Evolutionary conservation across 2,888 invertebrate genomes (phyloP).

Genomic region (Dicyrtomina minuta): DNA sequence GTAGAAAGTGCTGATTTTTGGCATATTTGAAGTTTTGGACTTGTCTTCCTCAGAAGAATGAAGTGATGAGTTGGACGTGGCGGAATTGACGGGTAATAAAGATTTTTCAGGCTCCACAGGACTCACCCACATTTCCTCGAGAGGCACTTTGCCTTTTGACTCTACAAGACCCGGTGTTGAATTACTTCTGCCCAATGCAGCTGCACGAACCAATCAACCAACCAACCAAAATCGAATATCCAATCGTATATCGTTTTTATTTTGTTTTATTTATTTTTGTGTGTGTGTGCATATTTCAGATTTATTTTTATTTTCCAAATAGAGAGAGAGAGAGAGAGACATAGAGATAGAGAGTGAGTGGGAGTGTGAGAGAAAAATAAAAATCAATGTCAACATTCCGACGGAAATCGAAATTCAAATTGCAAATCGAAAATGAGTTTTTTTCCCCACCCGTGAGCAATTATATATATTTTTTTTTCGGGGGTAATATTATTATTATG

Average conservation of each 20-base stretch:
- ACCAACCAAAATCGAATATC: neutral
- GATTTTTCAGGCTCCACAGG: constrained; percentile 58
- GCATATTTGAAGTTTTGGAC: constrained; percentile 48
- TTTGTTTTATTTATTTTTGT: neutral
- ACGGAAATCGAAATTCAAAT: too few relatives aligned
- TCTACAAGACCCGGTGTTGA: constrained; percentile 95
- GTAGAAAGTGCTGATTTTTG: constrained; percentile 51
- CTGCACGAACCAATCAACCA: constrained; percentile 61
- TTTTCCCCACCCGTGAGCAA: constrained; percentile 10
- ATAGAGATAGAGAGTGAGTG: too few relatives aligned
- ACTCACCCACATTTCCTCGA: constrained; percentile 81
- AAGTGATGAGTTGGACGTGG: constrained; percentile 57
- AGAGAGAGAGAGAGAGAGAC: neutral
- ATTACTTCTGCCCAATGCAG: constrained; percentile 91
- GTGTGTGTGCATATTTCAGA: too few relatives aligned
- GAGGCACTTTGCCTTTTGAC: constrained; percentile 82
- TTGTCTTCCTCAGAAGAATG: constrained; percentile 53
- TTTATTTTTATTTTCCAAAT: neutral
- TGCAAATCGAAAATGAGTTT: too few relatives aligned
- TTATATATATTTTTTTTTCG: neutral
- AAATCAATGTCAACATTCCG: too few relatives aligned
- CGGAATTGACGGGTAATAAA: constrained; percentile 54
- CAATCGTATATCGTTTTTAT: neutral
- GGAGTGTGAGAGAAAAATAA: constrained; percentile 10
- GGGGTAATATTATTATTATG: neutral